Evolutionary conservation across 2,888 invertebrate species (phyloP), one percentile per base, ranked within the genome.

Genomic region (Corbicula japonica): DNA sequence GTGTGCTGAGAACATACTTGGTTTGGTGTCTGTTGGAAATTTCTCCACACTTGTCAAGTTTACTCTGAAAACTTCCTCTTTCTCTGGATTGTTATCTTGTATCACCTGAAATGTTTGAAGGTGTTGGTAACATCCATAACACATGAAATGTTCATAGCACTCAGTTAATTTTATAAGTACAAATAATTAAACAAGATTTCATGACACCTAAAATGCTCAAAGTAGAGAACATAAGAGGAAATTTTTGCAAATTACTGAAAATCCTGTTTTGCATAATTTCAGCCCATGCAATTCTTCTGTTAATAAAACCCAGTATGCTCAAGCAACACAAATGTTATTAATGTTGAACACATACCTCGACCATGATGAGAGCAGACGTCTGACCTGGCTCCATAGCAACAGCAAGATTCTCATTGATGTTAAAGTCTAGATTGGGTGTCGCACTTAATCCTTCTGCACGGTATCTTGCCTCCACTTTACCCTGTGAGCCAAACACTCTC

Each of bases 401-500:
- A 6, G 85, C 85, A 34, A 87, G 88, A 41, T 85, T 86, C 62
- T 87, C 79, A 10, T 88, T 63, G 18, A 83, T 71, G 18, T 71
- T 74, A 76, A 80, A 90, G 76, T 90, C 89, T 41, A 83, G 80
- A 65, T 87, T 86, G n/a, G 80, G 69, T n/a, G 38, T n/a, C 2
- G 93, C 92, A 4, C 84, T 88, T 6, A 83, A 80, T 48, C 83
- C 83, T 52, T 79, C 76, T 4, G 91, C 89, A 18, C 83, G 66
- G 79, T 91, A 92, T 18, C 78, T 76, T 12, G 92, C 82, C 71
- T 90, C 89, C 10, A 93, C 75, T 71, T 84, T 89, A 18, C 87
- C 88, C 34, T 87, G 80, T 5, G 91, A 90, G 5, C 93, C 93
- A 83, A 89, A 93, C 60, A 91, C 50, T 15, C 93, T 86, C 46